A percentile compares a stretch with the other conserved stretches of the same genome.
Conservation (phyloP, 1,140 invertebrate species). For the Polypedilum vanderplanki region DNA sequence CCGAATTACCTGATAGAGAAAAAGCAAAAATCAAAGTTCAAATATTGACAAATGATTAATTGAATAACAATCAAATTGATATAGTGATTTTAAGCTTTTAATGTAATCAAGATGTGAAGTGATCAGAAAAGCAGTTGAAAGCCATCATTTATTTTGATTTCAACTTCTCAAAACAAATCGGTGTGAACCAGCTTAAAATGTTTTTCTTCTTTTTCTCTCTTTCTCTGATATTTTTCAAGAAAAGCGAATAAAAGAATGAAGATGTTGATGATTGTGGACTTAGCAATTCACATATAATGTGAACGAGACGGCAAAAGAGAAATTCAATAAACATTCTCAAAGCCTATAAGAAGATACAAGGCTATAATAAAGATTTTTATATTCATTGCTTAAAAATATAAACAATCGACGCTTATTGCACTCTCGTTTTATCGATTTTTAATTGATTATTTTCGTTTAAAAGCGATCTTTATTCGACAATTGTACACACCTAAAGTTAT, state of each 20-base stretch:
- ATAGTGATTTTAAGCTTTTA: no score
- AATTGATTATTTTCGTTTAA: not conserved
- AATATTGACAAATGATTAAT: slow-evolving; percentile 11
- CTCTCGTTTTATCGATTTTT: slow-evolving; percentile 2
- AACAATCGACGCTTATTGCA: not conserved
- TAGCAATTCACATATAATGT: not conserved
- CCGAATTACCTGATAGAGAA: no score
- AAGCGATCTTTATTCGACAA: not conserved
- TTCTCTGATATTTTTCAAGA: not conserved
- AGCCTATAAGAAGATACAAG: not conserved
- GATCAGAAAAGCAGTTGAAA: no score
- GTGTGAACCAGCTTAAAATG: not conserved
- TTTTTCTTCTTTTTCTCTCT: no score
- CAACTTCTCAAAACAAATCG: not conserved
- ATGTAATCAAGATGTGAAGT: no score
- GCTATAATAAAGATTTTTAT: slow-evolving; percentile 5
- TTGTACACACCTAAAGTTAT: not conserved
- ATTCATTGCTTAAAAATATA: not conserved
- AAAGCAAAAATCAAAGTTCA: no score
- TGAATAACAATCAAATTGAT: not conserved
- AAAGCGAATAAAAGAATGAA: not conserved
- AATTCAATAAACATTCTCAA: slow-evolving; percentile 13
- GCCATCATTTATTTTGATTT: no score
- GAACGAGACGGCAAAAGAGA: slow-evolving; percentile 3
- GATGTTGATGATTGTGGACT: slow-evolving; percentile 14